A percentile compares a stretch with the other conserved stretches of the same genome.
Conservation (phyloP, 1,140 invertebrate species). For the Formica selysi region DNA sequence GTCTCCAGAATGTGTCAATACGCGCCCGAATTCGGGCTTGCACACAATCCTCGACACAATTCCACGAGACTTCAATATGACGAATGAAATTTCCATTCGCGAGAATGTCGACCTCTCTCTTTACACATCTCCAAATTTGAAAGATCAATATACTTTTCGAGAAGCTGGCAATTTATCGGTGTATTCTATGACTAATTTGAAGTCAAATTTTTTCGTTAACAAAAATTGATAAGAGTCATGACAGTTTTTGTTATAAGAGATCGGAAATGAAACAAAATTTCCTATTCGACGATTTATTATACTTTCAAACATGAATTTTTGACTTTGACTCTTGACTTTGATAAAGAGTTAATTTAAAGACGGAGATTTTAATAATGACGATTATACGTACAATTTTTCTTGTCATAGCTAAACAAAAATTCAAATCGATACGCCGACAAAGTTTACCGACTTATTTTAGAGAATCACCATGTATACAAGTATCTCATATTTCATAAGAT, state of each 20-base stretch:
- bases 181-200: background rate
- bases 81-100: slow-evolving; percentile 27
- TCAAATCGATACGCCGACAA: slow-evolving; percentile 35
- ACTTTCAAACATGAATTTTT: background rate
- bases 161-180: background rate
- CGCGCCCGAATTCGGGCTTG: slow-evolving; percentile 30
- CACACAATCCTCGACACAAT: slow-evolving; percentile 32
- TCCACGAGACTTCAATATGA: slow-evolving; percentile 28
- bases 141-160: background rate
- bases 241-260: background rate
- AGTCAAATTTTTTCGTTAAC: background rate
- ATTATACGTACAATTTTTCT: background rate
- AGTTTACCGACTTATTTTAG: slow-evolving; percentile 43
- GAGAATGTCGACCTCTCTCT: slow-evolving; percentile 11
- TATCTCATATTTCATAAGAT: slow-evolving; percentile 52
- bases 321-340: background rate
- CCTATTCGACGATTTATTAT: background rate
- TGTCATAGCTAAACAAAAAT: background rate
- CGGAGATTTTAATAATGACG: background rate
- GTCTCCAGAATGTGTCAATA: slow-evolving; percentile 40
- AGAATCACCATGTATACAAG: slow-evolving; percentile 26
- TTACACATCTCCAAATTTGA: background rate
- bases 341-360: background rate
- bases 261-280: background rate
- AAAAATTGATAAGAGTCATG: background rate